Evolutionary conservation across 2,113 vertebrate species (phyloP), one percentile per base, ranked within the genome.

Genomic region (Crypturellus undulatus): DNA sequence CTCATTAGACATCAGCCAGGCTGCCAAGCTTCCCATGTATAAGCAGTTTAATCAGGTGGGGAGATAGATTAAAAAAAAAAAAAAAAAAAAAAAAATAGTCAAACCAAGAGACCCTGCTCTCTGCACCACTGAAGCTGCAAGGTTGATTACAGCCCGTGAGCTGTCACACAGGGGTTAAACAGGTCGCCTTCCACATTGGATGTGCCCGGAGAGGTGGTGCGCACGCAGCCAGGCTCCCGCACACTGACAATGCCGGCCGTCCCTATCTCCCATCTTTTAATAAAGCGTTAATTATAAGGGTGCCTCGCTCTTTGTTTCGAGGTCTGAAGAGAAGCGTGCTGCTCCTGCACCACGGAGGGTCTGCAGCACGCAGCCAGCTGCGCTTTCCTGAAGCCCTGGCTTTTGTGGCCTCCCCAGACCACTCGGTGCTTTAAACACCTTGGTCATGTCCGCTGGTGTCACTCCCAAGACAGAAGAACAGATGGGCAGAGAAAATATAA

Each of bases 211-310:
- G 83, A 96, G 96, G 92, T 90, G 25, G 94, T 90, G 72, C 62
- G 64, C 92, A 76, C 42, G 83, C 25, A 86, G 65, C 49, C 4
- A 1, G 65, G 49, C 8, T 0, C 69, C 5, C 0, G 1, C 24
- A 22, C 24, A 47, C 83, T 81, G 80, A 96, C 93, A 94, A 92
- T 90, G 82, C 77, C 62, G 81, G 36, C 56, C 60, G 83, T 89
- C 24, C 22, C 92, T 97, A 89, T 94, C 93, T 89, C 8, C n/a
- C 36, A 95, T 86, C 87, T 76, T 94, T 89, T 80, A 59, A 94
- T 94, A 93, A 97, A 93, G 84, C 49, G 49, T 93, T 95, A 96
- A 96, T 97, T 96, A 96, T 82, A 91, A 92, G 82, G 88, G 91
- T 80, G 93, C 77, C 93, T 92, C 92, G 70, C 28, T 87, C 94